phyloP scores from a whole-genome alignment of 2,797 vertebrate genomes.

The Gastrophryne carolinensis region DNA sequence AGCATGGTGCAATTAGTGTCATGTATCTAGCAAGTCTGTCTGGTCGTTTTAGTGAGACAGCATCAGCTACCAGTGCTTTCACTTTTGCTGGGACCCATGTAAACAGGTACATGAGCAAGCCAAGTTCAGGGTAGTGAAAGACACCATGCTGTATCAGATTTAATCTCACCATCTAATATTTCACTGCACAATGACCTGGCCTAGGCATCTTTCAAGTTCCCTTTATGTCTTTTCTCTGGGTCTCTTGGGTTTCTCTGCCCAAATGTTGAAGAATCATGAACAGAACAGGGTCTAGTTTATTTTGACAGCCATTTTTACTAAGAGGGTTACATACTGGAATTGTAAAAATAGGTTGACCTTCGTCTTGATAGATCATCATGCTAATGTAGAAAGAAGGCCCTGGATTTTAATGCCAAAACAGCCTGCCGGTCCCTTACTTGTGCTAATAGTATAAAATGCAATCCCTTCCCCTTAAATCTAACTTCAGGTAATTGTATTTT shows the following conservation, averaged over 20 bases:
- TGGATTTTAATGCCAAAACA: too few species aligned
- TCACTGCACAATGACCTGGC: not conserved
- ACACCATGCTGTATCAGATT: constrained; percentile 20
- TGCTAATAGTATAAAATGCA: too few species aligned
- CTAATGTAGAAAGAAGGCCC: too few species aligned
- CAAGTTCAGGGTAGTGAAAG: constrained; percentile 43
- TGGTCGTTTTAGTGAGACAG: constrained; percentile 34
- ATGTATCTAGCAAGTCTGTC: constrained; percentile 40
- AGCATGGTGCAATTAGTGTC: constrained; percentile 44
- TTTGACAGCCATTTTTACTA: constrained; percentile 10
- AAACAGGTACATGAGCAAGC: constrained; percentile 35
- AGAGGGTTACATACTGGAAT: constrained; percentile 8
- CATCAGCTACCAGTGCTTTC: constrained; percentile 40
- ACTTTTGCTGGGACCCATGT: constrained; percentile 17
- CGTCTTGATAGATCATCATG: too few species aligned
- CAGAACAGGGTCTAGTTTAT: not conserved
- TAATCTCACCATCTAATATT: constrained; percentile 17
- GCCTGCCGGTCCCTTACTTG: too few species aligned
- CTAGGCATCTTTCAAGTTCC: not conserved
- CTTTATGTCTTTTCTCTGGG: not conserved
- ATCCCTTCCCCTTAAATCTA: too few species aligned
- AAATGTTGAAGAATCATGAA: not conserved
- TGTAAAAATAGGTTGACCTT: too few species aligned
- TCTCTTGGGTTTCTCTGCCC: too few species aligned
- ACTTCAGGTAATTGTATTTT: too few species aligned